Evolutionary conservation across 2,797 vertebrate species (phyloP).

Genomic region (Neomorphus geoffroyi): DNA sequence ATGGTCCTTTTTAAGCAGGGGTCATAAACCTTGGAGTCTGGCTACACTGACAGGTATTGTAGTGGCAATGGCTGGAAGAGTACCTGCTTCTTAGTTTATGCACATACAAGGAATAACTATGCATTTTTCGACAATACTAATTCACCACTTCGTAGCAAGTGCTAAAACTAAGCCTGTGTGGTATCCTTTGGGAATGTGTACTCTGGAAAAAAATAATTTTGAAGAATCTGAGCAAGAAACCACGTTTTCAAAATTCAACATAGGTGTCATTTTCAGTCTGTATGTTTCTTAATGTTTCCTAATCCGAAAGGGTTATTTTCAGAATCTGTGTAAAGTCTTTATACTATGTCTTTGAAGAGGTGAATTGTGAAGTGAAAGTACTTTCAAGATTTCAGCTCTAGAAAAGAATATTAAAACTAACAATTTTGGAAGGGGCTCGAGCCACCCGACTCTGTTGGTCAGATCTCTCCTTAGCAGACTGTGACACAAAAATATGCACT

Average conservation of each 20-base stretch:
- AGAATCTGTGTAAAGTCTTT: background rate
- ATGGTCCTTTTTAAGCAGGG: background rate
- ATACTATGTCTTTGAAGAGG: background rate
- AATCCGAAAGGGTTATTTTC: background rate
- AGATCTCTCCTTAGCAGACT: background rate
- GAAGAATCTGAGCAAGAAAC: background rate
- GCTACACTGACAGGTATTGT: background rate
- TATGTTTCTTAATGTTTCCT: background rate
- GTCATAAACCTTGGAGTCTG: background rate
- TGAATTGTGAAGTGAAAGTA: background rate
- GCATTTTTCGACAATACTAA: background rate
- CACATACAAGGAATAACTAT: rapidly evolving
- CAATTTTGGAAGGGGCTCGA: background rate
- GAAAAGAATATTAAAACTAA: background rate
- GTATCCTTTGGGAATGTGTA: background rate
- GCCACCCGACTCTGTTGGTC: background rate
- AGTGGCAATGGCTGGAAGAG: background rate
- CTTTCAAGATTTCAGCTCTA: background rate
- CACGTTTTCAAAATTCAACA: background rate
- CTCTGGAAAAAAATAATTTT: background rate
- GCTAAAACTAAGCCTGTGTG: background rate
- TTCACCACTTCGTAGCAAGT: background rate
- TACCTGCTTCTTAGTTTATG: background rate
- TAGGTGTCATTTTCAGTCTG: background rate
- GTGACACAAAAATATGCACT: background rate